A percentile compares a stretch with the other conserved stretches of the same genome.
These are phyloP conservation scores for Embiotoca jacksoni DNA, from an alignment of 2,113 vertebrate genomes.

Conservation along the genomic window DNA sequence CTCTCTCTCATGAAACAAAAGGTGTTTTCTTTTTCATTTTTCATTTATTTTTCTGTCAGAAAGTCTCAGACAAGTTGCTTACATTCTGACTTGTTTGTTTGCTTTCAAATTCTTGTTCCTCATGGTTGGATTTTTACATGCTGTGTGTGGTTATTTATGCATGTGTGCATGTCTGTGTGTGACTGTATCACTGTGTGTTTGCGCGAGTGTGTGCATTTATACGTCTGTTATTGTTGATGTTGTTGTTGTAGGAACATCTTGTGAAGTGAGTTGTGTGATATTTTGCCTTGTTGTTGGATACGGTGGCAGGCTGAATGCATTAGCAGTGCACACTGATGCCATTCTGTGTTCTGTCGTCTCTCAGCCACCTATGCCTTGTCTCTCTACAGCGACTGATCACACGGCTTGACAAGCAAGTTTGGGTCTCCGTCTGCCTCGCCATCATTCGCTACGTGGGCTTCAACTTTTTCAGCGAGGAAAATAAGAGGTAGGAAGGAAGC, in stretches of 20 bases:
- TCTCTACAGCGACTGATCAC: constrained; percentile 81
- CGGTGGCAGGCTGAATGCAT: constrained; percentile 82
- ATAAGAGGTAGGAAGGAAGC: constrained; percentile 60
- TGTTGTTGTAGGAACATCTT: constrained; percentile 78
- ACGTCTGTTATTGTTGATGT: constrained; percentile 73
- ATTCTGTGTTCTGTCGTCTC: constrained; percentile 79
- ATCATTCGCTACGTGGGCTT: constrained; percentile 63
- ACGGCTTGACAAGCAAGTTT: constrained; percentile 82
- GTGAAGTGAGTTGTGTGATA: constrained; percentile 82
- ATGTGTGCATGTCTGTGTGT: constrained; percentile 49
- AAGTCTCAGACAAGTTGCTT: constrained; percentile 69
- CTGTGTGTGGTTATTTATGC: constrained; percentile 66
- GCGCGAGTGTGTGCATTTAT: constrained; percentile 47
- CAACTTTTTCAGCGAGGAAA: constrained; percentile 62
- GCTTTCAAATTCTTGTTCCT: constrained; percentile 73
- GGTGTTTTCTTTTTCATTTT: constrained; percentile 42
- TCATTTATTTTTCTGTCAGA: constrained; percentile 56
- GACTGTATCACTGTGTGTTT: constrained; percentile 38
- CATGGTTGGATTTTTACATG: constrained; percentile 69
- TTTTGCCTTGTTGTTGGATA: constrained; percentile 83
- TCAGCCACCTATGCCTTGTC: constrained; percentile 81
- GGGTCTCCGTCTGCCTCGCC: constrained; percentile 70
- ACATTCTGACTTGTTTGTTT: constrained; percentile 76
- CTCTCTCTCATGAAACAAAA: constrained; percentile 64
- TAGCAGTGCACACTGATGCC: constrained; percentile 77